These are phyloP conservation scores for Scortum barcoo DNA, from an alignment of 2,113 vertebrate genomes.

Conservation along the genomic window DNA sequence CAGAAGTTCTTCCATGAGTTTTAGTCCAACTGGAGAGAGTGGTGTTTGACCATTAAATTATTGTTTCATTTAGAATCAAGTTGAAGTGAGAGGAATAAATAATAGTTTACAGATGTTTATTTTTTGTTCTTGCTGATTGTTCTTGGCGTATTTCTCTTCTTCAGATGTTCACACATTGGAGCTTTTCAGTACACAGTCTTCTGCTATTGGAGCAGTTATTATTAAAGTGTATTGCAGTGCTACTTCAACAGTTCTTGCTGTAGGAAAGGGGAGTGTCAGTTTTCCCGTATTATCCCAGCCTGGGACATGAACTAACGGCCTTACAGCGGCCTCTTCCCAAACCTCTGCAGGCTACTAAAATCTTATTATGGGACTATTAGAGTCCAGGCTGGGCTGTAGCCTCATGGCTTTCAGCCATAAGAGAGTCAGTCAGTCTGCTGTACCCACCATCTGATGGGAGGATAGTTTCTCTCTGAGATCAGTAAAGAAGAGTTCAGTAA, in stretches of 20 bases:
- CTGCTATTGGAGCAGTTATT: not conserved
- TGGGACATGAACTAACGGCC: conserved; percentile 11
- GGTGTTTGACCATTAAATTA: not conserved
- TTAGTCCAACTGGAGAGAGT: not conserved
- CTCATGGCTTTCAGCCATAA: conserved; percentile 39
- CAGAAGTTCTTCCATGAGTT: not conserved
- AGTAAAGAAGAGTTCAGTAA: conserved; percentile 28
- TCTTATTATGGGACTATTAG: conserved; percentile 21
- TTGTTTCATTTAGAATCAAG: not conserved
- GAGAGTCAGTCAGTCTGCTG: conserved; percentile 39
- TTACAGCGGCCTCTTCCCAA: not conserved
- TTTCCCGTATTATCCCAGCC: conserved; percentile 2
- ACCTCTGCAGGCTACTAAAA: conserved; percentile 30
- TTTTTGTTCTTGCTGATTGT: not conserved
- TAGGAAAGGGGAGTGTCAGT: not conserved
- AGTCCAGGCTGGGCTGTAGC: conserved; percentile 33
- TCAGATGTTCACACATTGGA: conserved; percentile 2
- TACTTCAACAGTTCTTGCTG: conserved; percentile 6
- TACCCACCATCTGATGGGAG: conserved; percentile 21
- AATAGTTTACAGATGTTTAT: not conserved
- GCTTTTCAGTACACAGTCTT: not conserved
- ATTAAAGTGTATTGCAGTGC: not conserved
- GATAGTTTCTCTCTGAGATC: conserved; percentile 25
- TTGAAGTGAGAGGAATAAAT: not conserved
- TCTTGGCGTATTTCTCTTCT: not conserved